Conservation (phyloP, 2,888 invertebrate genomes). For the Agrochola litura region DNA sequence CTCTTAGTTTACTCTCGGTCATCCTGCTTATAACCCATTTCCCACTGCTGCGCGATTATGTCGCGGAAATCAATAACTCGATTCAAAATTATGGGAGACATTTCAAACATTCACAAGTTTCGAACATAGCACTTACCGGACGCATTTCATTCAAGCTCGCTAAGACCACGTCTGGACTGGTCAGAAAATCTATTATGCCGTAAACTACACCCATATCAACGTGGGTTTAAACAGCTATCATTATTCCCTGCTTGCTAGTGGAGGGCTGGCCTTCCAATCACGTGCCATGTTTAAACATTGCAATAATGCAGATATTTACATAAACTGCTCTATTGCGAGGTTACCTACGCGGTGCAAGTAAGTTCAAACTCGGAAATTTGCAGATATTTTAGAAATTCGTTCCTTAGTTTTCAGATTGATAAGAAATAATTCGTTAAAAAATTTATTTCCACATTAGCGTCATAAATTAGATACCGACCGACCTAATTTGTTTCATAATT, state of each 20-base stretch:
- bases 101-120: background rate
- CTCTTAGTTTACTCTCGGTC: background rate
- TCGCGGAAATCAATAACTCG: too few species aligned
- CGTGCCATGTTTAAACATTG: constrained; percentile 50
- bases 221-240: background rate
- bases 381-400: constrained; percentile 11
- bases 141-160: background rate
- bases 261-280: constrained; percentile 30
- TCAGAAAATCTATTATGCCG: background rate
- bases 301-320: constrained; percentile 55
- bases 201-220: background rate
- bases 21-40: too few species aligned
- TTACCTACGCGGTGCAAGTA: constrained; percentile 16
- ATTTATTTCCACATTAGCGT: background rate
- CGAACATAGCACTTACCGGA: background rate
- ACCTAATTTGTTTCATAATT: too few species aligned
- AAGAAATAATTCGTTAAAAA: background rate
- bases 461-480: background rate
- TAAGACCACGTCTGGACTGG: background rate
- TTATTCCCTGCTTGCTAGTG: background rate
- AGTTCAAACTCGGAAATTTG: constrained; percentile 8
- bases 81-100: background rate
- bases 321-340: constrained; percentile 48
- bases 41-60: background rate
- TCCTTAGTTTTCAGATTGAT: background rate